Conservation (phyloP, 2,888 invertebrate species). For the Mesoligia furuncula region DNA sequence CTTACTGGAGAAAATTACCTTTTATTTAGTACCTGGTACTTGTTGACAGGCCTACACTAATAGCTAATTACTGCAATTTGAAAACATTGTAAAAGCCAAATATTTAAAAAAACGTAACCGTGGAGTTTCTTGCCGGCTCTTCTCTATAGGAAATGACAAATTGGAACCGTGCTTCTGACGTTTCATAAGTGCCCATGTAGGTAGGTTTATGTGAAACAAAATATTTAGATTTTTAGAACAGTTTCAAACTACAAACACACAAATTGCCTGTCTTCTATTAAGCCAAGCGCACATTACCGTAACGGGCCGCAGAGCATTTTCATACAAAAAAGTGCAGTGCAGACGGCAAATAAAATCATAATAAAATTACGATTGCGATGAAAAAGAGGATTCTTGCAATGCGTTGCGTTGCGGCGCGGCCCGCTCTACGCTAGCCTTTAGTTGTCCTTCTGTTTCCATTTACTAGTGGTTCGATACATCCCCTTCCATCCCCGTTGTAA, state of each 20-base stretch:
- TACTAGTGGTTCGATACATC: conserved; percentile 32
- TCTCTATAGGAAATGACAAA: too few relatives aligned
- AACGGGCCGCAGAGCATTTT: neutral
- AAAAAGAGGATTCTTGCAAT: neutral
- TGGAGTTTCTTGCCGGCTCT: too few relatives aligned
- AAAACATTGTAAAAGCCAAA: too few relatives aligned
- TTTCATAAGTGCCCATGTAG: too few relatives aligned
- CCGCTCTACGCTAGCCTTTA: neutral
- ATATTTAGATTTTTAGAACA: neutral
- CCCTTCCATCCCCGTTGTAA: conserved; percentile 50
- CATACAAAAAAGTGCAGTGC: neutral
- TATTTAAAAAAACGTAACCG: too few relatives aligned
- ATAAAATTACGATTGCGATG: neutral
- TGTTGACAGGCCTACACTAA: too few relatives aligned
- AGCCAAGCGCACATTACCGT: neutral
- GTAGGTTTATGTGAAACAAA: too few relatives aligned
- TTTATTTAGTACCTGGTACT: too few relatives aligned
- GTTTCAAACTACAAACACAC: neutral
- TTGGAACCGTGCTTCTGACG: too few relatives aligned
- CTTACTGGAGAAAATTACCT: too few relatives aligned
- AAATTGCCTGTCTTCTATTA: neutral
- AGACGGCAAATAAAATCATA: too few relatives aligned
- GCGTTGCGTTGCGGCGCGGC: neutral
- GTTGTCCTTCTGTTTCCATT: conserved; percentile 35
- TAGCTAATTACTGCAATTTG: too few relatives aligned